These are phyloP conservation scores for Cisticola juncidis DNA, from an alignment of 2,113 vertebrate genomes.

Conservation along the genomic window DNA sequence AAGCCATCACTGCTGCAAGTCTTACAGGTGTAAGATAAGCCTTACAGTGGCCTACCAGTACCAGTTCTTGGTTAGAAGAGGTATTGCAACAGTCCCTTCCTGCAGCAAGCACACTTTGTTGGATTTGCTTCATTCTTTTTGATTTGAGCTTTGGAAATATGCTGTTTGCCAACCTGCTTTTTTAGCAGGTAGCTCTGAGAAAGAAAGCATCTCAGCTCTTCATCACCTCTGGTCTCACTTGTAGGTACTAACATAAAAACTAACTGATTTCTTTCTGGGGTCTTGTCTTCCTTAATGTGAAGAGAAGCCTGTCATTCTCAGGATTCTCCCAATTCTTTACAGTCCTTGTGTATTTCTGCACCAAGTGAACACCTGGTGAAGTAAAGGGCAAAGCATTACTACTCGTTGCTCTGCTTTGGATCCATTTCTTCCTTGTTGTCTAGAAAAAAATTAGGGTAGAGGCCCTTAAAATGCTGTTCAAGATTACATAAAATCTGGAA, in stretches of 20 bases:
- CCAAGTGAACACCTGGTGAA: not conserved
- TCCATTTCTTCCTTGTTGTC: not conserved
- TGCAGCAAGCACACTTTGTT: not conserved
- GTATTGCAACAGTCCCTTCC: not conserved
- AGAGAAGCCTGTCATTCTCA: not conserved
- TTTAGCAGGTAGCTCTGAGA: not conserved
- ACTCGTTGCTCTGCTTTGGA: not conserved
- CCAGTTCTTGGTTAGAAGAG: not conserved
- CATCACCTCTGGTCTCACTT: not conserved
- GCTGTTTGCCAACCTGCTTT: not conserved
- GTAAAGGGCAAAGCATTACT: not conserved
- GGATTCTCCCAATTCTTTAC: not conserved
- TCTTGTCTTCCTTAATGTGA: not conserved
- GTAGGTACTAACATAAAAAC: not conserved
- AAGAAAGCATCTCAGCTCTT: not conserved
- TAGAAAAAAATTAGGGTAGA: not conserved
- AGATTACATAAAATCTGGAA: not conserved
- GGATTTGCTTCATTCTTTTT: not conserved
- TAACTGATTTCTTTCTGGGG: not conserved
- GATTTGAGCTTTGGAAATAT: not conserved
- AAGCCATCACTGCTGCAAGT: not conserved
- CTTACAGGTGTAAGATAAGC: not conserved
- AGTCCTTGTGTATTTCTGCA: not conserved
- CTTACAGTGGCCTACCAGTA: not conserved
- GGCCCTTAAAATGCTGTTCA: not conserved